Evolutionary conservation across 2,113 vertebrate genomes (phyloP), one percentile per base, ranked within the genome.

Genomic region (Eulemur macaco): DNA sequence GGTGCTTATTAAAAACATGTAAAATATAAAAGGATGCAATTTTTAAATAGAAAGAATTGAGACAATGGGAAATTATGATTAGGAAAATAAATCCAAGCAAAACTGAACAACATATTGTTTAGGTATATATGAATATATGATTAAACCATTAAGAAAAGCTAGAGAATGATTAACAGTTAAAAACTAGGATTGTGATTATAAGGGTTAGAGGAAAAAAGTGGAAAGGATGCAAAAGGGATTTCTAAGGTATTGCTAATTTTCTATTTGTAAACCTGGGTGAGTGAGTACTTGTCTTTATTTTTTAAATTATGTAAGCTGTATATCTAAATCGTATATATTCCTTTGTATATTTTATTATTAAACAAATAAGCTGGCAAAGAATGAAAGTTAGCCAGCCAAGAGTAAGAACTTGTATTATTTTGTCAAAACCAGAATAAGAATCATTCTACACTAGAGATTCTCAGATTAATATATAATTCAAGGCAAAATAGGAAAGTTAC

Each of bases 31-130:
- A 73, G 29, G 21, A 68, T 85, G 42, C 13, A 96, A 31, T 82
- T 97, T 91, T 89, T 92, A 92, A 85, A 39, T 37, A 3, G 78
- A 74, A 89, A 18, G 37, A 86, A 69, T 77, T 95, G 54, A 93
- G 42, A 27, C 8, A 86, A 27, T 54, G 78, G 34, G 29, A 60
- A 93, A 78, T 95, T 86, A 71, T 29, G 13, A 74, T 47, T 88
- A 85, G n/a, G n/a, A 54, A 96, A 85, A 60, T n/a, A 92, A 89
- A 71, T 10, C 27, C 29, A 95, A 73, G 14, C 45, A 66, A 84
- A 93, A 76, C 25, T n/a, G 58, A 85, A 84, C 54, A 86, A 29
- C 23, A 20, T 64, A 27, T 64, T 89, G 56, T 58, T 63, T 78
- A 82, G 27, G 4, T 3, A 39, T 86, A 74, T 71, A 29, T 18